These are phyloP conservation scores for Polyergus mexicanus DNA, from an alignment of 1,140 invertebrate genomes.

Conservation along the genomic window DNA sequence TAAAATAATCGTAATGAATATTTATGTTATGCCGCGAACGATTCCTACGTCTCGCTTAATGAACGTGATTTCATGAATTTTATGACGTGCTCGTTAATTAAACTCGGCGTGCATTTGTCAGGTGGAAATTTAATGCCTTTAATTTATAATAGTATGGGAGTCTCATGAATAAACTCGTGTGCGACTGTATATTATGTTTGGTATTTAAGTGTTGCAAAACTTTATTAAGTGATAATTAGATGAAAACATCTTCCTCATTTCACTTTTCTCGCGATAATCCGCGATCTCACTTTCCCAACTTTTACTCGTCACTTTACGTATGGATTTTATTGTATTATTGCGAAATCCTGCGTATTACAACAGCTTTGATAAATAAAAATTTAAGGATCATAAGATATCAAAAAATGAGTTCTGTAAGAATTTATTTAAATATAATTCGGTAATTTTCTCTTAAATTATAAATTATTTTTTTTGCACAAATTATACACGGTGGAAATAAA, in stretches of 20 bases:
- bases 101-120: conserved; percentile 24
- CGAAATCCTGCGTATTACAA: neutral
- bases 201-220: conserved; percentile 7
- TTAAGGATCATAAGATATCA: neutral
- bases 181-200: neutral
- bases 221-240: conserved; percentile 21
- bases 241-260: conserved; percentile 33
- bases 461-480: neutral
- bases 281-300: neutral
- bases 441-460: neutral
- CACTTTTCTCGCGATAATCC: conserved; percentile 21
- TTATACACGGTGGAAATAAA: no score
- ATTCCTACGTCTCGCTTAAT: conserved; percentile 52
- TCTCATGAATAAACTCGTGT: neutral
- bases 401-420: neutral
- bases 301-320: neutral
- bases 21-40: conserved; percentile 53
- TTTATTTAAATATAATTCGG: no score
- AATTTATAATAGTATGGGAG: neutral
- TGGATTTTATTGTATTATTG: neutral
- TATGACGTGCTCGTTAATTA: conserved; percentile 59
- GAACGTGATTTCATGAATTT: conserved; percentile 58
- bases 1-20: conserved; percentile 56
- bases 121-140: conserved; percentile 34
- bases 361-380: neutral